These are phyloP conservation scores for Archaeoteleia sp. DNA, from an alignment of 2,888 invertebrate species.

Conservation along the genomic window DNA sequence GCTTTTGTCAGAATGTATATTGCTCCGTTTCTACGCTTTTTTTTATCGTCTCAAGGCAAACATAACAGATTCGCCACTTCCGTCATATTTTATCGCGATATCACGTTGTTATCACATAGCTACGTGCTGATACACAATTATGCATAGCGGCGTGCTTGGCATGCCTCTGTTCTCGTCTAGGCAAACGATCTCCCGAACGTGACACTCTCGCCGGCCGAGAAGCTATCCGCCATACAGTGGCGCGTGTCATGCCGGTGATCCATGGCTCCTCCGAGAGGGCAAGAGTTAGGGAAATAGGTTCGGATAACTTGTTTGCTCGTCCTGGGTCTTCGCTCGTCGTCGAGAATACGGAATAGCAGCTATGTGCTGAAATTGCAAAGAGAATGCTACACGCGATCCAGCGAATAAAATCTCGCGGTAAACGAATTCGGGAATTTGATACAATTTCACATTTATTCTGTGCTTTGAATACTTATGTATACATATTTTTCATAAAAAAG, in stretches of 20 bases:
- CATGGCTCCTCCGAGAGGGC: slow-evolving; percentile 73
- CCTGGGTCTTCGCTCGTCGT: slow-evolving; percentile 58
- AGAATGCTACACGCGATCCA: slow-evolving; percentile 50
- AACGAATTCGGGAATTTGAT: slow-evolving; percentile 47
- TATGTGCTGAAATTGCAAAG: slow-evolving; percentile 66
- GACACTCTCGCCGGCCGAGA: slow-evolving; percentile 51
- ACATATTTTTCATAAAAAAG: no score
- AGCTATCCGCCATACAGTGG: slow-evolving; percentile 57
- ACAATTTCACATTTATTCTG: slow-evolving; percentile 42
- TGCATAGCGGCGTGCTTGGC: slow-evolving; percentile 69
- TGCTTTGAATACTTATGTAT: slow-evolving; percentile 9
- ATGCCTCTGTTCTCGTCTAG: slow-evolving; percentile 54
- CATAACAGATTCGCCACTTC: slow-evolving; percentile 53
- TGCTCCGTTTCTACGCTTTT: slow-evolving; percentile 45
- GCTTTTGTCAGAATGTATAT: slow-evolving; percentile 32
- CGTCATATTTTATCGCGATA: slow-evolving; percentile 72
- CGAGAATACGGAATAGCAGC: slow-evolving; percentile 69
- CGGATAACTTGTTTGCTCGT: slow-evolving; percentile 72
- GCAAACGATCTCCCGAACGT: slow-evolving; percentile 54
- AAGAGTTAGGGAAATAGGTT: slow-evolving; percentile 74
- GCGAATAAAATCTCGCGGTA: slow-evolving; percentile 47
- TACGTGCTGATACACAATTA: slow-evolving; percentile 74
- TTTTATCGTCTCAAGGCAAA: slow-evolving; percentile 48
- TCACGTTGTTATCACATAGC: slow-evolving; percentile 68
- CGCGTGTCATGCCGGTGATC: slow-evolving; percentile 69